phyloP scores from a whole-genome alignment of 2,888 invertebrate genomes.

The Temnothorax unifasciatus region DNA sequence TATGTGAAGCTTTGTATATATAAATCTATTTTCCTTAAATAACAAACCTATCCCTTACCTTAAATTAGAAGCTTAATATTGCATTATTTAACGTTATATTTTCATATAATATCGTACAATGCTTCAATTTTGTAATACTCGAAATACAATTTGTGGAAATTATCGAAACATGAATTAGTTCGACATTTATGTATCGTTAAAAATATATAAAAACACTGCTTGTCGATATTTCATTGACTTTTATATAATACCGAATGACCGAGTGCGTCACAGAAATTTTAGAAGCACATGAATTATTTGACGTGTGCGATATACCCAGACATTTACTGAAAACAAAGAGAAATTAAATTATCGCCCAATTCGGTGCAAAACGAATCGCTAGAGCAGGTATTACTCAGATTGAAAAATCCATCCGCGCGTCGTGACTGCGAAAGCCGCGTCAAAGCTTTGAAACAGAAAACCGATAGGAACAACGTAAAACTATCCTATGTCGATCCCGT shows the following conservation, averaged over 20 bases:
- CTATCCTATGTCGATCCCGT: conserved; percentile 38
- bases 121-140: background rate
- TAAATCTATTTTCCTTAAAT: background rate
- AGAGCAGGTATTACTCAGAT: conserved; percentile 31
- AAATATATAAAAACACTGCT: conserved; percentile 11
- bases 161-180: background rate
- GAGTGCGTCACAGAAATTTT: conserved; percentile 15
- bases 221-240: background rate
- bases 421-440: conserved; percentile 31
- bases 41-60: background rate
- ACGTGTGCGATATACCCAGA: background rate
- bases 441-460: conserved; percentile 57
- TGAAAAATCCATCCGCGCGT: conserved; percentile 40
- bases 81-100: background rate
- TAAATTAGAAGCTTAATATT: background rate
- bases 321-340: background rate
- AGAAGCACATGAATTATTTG: background rate
- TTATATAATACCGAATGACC: background rate
- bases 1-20: background rate
- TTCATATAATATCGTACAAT: background rate
- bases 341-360: conserved; percentile 41
- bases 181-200: background rate
- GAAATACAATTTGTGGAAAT: background rate
- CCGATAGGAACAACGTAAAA: conserved; percentile 47
- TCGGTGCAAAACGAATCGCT: conserved; percentile 27